These are phyloP conservation scores for Cylindroiulus punctatus DNA, from an alignment of 2,888 invertebrate genomes.

Conservation along the genomic window DNA sequence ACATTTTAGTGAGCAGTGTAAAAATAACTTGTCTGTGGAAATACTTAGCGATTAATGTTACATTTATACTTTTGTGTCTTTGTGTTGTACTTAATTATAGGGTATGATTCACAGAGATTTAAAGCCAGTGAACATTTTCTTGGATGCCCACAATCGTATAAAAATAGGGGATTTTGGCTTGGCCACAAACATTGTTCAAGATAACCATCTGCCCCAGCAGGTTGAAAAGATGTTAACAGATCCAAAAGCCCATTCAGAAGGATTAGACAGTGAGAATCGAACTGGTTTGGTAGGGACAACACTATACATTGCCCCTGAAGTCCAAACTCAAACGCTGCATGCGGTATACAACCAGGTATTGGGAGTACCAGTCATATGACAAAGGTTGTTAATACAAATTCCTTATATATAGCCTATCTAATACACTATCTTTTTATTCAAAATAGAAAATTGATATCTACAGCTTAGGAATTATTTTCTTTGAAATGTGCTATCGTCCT, in stretches of 20 bases:
- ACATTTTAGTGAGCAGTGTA: too few relatives aligned
- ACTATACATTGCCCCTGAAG: conserved; percentile 93
- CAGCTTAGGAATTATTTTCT: conserved; percentile 89
- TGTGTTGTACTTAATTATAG: conserved; percentile 54
- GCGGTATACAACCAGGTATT: conserved; percentile 77
- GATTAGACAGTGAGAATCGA: conserved; percentile 64
- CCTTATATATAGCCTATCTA: neutral
- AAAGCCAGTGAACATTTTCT: conserved; percentile 86
- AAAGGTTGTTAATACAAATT: neutral
- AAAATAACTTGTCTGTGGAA: conserved; percentile 59
- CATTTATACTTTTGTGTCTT: neutral
- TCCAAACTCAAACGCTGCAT: conserved; percentile 76
- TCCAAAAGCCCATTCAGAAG: conserved; percentile 50
- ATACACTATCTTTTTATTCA: conserved; percentile 53
- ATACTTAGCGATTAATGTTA: too few relatives aligned
- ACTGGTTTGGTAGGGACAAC: conserved; percentile 93
- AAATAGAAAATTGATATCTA: conserved; percentile 79
- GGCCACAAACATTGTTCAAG: conserved; percentile 77
- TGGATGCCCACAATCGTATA: conserved; percentile 89
- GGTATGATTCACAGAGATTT: conserved; percentile 65
- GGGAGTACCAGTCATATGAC: neutral
- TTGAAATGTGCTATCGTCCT: conserved; percentile 92
- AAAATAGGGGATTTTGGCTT: conserved; percentile 99
- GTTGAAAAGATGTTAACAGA: conserved; percentile 56
- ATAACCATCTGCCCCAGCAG: neutral